Evolutionary conservation across 2,888 invertebrate genomes (phyloP).

Genomic region (Lottia gigantea): DNA sequence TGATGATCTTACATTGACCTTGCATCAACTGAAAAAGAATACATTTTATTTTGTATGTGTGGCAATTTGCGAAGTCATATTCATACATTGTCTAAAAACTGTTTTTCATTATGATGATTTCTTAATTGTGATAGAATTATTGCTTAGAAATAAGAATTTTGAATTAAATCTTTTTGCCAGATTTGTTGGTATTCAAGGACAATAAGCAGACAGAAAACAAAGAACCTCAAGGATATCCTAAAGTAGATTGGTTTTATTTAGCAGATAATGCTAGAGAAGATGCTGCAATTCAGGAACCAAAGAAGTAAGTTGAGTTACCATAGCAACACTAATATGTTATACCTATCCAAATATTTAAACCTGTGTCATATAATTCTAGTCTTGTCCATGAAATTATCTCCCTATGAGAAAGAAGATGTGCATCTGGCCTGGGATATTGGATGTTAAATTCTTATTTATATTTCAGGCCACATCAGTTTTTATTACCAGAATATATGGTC

Average conservation of each 20-base stretch:
- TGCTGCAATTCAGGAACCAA: conserved; percentile 22
- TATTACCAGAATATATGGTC: conserved; percentile 64
- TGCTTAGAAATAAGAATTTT: no score
- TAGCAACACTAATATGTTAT: background rate
- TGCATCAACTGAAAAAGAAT: no score
- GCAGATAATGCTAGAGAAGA: conserved; percentile 62
- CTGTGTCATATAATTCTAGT: no score
- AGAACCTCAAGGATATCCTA: conserved; percentile 52
- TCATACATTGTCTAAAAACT: no score
- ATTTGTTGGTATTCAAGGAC: conserved; percentile 56
- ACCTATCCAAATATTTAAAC: background rate
- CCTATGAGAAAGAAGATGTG: background rate
- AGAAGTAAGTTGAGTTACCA: conserved; percentile 34
- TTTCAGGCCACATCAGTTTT: conserved; percentile 52
- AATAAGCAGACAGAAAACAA: conserved; percentile 31
- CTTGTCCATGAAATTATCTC: no score
- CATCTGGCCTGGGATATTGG: background rate
- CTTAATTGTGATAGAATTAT: no score
- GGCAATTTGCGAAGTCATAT: no score
- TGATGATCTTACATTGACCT: no score
- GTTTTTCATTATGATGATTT: no score
- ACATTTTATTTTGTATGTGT: no score
- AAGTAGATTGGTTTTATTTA: conserved; percentile 65
- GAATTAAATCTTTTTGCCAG: conserved; percentile 35
- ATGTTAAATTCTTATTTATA: background rate